Evolutionary conservation across 2,888 invertebrate genomes (phyloP).

Genomic region (Drosophila fungiperda): DNA sequence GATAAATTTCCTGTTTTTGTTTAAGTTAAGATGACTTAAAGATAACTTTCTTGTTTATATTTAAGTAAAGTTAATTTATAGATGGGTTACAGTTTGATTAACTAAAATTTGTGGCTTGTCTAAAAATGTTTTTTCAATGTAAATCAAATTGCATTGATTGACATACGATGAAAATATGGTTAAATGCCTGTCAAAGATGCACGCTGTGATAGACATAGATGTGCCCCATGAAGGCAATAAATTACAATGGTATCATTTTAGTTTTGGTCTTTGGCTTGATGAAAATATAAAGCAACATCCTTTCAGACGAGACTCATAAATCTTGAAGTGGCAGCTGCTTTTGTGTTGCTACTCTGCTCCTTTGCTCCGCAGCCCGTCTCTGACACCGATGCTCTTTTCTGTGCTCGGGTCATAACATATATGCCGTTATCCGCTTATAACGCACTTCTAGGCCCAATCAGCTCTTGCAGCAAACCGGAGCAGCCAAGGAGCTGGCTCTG

Average conservation of each 20-base stretch:
- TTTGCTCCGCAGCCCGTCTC: background rate
- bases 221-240: slow-evolving; percentile 30
- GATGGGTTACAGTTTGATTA: background rate
- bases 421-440: slow-evolving; percentile 74
- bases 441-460: slow-evolving; percentile 44
- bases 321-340: slow-evolving; percentile 46
- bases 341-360: background rate
- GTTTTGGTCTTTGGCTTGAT: slow-evolving; percentile 6
- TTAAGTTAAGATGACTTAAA: background rate
- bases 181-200: slow-evolving; percentile 13
- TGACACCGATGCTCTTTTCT: slow-evolving; percentile 16
- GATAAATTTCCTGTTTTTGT: background rate
- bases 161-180: slow-evolving; percentile 12
- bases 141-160: slow-evolving; percentile 3
- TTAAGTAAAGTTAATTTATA: background rate
- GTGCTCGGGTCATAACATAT: slow-evolving; percentile 44
- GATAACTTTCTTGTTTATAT: background rate
- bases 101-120: background rate
- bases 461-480: slow-evolving; percentile 5
- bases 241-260: slow-evolving; percentile 44
- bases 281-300: slow-evolving; percentile 4
- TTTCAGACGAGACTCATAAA: slow-evolving; percentile 40
- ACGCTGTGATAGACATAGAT: background rate
- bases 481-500: slow-evolving; percentile 8
- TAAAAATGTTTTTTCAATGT: background rate